phyloP scores from a whole-genome alignment of 2,113 vertebrate species.

The Recurvirostra avosetta region DNA sequence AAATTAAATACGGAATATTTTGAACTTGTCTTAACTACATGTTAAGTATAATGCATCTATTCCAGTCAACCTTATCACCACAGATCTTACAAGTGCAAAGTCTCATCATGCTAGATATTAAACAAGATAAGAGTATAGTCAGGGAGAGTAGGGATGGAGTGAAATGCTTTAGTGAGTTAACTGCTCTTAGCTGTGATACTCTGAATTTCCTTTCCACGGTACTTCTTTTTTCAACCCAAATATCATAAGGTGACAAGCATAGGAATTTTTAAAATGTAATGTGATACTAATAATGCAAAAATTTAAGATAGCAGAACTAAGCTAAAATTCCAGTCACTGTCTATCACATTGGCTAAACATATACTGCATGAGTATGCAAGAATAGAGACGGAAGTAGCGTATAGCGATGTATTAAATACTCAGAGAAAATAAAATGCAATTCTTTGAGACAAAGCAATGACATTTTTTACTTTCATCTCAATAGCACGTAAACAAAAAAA shows the following conservation, averaged over 20 bases:
- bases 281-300: not conserved
- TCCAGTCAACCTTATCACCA: not conserved
- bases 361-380: not conserved
- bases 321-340: not conserved
- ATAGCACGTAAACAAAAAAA: not conserved
- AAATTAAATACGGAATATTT: not conserved
- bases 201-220: not conserved
- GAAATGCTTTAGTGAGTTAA: not conserved
- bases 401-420: not conserved
- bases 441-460: not conserved
- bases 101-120: not conserved
- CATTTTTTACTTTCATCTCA: not conserved
- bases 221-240: not conserved
- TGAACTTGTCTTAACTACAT: not conserved
- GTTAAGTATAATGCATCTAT: not conserved
- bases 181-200: not conserved
- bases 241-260: not conserved
- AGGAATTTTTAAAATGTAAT: not conserved
- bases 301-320: not conserved
- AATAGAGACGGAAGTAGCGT: not conserved
- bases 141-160: not conserved
- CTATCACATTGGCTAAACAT: not conserved
- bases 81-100: not conserved
- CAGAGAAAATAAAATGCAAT: not conserved
- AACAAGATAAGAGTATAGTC: not conserved